Base-by-base conservation (phyloP, 1,140 invertebrate species). In the Drosophila setifemur region DNA sequence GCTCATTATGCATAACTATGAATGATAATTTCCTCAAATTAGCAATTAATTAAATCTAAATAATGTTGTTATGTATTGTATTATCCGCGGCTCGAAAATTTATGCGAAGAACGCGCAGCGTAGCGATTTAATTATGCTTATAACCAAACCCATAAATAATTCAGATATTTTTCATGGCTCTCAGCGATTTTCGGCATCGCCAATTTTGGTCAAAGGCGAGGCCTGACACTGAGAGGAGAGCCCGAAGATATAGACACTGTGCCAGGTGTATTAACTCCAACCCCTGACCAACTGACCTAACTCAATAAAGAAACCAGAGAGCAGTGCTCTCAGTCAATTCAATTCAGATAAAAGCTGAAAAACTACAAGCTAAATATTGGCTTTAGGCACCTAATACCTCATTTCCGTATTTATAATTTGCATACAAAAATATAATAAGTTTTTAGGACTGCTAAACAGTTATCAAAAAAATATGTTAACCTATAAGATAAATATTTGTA, bases 1-100 rank as follows among this genome's bases (percentile, higher is more conserved):
- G 5, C 37, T 63, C 8, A 50, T 47, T 67, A 48, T 54, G 48
- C 43, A 67, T 44, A 69, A 55, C 71, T 73, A 70, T 63, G 45
- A 60, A 60, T 79, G 66, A 63, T 70, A 58, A 79, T 78, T 48
- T 55, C 53, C 53, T 47, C 48, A 69, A 69, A 74, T 74, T 58
- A 71, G 48, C 73, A 77, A 83, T 85, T 85, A 83, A 83, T 83
- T 78, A 78, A 73, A 66, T 52, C 53, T 43, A 57, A 67, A 67
- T 67, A 67, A 66, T 67, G 63, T 67, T 67, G 60, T 67, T 67
- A 66, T 64, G 63, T 14, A 43, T 42, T 8, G 63, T 67, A 50
- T 67, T 66, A 66, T 28, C n/a, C 37, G 58, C 45, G 28, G 19
- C 23, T 53, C 52, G 63, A 40, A 23, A 57, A 75, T 70, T 58